These are phyloP conservation scores for Epirrita christyi DNA, from an alignment of 2,888 invertebrate species.

Conservation along the genomic window DNA sequence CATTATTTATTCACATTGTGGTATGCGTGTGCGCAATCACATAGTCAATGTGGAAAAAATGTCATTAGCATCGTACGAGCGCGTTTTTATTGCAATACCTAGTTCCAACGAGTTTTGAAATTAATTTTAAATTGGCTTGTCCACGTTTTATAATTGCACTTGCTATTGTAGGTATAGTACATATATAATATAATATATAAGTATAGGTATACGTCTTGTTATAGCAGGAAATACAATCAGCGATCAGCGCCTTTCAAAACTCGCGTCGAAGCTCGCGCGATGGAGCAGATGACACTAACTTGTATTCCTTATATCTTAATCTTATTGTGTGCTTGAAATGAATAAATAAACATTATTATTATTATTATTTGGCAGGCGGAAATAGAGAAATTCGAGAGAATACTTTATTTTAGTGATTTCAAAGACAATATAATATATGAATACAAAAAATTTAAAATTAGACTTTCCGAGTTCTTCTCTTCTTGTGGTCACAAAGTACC, in stretches of 20 bases:
- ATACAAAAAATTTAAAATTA: too few species aligned
- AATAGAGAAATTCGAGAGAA: too few species aligned
- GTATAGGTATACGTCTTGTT: too few species aligned
- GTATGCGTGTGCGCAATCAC: constrained; percentile 75
- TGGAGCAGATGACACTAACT: constrained; percentile 56
- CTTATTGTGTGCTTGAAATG: too few species aligned
- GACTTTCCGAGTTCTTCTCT: too few species aligned
- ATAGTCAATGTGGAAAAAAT: constrained; percentile 61
- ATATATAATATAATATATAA: too few species aligned
- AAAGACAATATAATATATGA: too few species aligned
- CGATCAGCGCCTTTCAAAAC: not conserved
- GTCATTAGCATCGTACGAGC: constrained; percentile 62
- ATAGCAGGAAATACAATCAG: constrained; percentile 8
- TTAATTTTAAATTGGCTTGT: constrained; percentile 25
- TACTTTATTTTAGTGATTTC: too few species aligned
- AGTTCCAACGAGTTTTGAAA: constrained; percentile 30
- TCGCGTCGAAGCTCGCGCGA: constrained; percentile 9
- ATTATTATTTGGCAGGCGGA: too few species aligned
- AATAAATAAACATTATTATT: too few species aligned
- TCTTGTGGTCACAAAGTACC: too few species aligned
- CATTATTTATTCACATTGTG: constrained; percentile 67
- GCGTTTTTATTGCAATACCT: constrained; percentile 32
- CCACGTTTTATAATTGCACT: constrained; percentile 20
- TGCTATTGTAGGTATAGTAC: constrained; percentile 10
- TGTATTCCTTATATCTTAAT: too few species aligned